These are phyloP conservation scores for Sarcophaga subvicina DNA, from an alignment of 2,888 invertebrate genomes.

Conservation along the genomic window DNA sequence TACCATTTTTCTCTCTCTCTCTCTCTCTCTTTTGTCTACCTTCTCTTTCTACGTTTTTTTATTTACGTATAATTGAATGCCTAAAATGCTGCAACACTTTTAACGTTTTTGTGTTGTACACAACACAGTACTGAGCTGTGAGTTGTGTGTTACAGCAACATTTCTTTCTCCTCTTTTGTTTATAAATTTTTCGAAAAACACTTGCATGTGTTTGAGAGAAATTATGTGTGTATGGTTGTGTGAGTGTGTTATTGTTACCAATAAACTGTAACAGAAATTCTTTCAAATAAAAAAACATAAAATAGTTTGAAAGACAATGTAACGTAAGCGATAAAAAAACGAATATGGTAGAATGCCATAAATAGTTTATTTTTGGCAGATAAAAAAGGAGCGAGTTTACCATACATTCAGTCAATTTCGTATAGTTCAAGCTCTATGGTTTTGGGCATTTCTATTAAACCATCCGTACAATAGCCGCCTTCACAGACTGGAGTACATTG, in stretches of 20 bases:
- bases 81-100: constrained; percentile 42
- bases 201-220: neutral
- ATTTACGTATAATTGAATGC: constrained; percentile 17
- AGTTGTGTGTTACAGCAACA: neutral
- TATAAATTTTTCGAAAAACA: neutral
- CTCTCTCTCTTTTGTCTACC: neutral
- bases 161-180: neutral
- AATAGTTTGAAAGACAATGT: constrained; percentile 7
- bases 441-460: no score
- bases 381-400: no score
- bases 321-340: constrained; percentile 3
- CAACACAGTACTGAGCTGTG: neutral
- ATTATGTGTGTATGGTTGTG: neutral
- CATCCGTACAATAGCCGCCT: no score
- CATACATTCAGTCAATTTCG: no score
- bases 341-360: no score
- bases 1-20: neutral
- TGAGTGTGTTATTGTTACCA: constrained; percentile 5
- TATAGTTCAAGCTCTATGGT: no score
- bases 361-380: no score
- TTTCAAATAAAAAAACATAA: neutral
- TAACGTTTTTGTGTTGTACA: neutral
- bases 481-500: no score
- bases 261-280: constrained; percentile 49
- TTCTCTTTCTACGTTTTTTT: neutral